A percentile compares a stretch with the other conserved stretches of the same genome.
These are phyloP conservation scores for Cathartes aura DNA, from an alignment of 2,113 vertebrate species.

Conservation along the genomic window DNA sequence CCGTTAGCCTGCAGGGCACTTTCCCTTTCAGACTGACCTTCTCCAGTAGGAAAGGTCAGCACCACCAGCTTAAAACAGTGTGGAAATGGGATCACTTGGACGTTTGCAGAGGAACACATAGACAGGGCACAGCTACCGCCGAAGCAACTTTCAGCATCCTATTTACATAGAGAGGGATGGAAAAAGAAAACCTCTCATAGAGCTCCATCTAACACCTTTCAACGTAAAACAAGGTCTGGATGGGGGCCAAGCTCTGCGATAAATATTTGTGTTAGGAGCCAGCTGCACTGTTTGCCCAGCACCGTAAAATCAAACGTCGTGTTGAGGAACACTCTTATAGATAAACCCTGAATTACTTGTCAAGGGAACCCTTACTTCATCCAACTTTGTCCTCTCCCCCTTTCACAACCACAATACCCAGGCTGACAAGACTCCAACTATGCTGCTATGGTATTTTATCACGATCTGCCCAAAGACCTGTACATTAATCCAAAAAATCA, in stretches of 20 bases:
- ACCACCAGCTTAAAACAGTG: rapidly evolving
- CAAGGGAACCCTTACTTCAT: neutral
- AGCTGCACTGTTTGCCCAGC: neutral
- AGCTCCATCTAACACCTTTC: neutral
- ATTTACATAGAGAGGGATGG: neutral
- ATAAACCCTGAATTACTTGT: neutral
- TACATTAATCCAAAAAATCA: neutral
- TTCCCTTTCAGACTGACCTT: neutral
- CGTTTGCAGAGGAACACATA: rapidly evolving
- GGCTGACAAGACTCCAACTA: neutral
- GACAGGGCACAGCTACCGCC: rapidly evolving
- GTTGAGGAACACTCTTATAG: neutral
- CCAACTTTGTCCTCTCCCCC: neutral
- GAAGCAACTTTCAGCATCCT: neutral
- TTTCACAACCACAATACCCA: neutral
- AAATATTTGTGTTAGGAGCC: neutral
- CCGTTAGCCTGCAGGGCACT: neutral
- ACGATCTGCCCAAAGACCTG: rapidly evolving
- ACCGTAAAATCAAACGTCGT: neutral
- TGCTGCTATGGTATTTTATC: neutral
- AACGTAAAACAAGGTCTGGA: neutral
- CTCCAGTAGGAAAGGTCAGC: neutral
- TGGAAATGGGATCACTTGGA: neutral
- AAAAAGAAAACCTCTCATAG: neutral
- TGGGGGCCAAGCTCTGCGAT: neutral